Percentiles rank a stretch among this genome's conserved stretches.
Conservation (phyloP, 2,113 vertebrate species). For the Odontesthes bonariensis region DNA sequence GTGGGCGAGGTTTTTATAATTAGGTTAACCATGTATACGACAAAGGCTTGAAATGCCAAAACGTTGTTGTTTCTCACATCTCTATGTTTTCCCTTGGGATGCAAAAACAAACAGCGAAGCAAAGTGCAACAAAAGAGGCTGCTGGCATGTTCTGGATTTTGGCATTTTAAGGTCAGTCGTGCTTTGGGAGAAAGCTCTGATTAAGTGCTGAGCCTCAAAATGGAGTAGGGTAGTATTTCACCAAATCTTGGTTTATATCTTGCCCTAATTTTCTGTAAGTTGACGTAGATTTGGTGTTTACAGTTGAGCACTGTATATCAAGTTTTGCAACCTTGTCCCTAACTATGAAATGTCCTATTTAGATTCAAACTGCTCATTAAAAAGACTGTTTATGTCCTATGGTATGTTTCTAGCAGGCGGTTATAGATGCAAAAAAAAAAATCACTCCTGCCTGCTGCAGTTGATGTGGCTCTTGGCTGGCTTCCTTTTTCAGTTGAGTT, state of each 20-base stretch:
- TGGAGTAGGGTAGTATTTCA: slow-evolving; percentile 1
- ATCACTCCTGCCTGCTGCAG: slow-evolving; percentile 57
- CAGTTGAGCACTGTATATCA: slow-evolving; percentile 20
- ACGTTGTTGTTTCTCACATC: slow-evolving; percentile 15
- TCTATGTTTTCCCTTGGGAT: slow-evolving; percentile 16
- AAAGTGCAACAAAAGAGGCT: not conserved
- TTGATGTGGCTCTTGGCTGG: slow-evolving; percentile 61
- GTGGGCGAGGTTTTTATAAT: slow-evolving; percentile 16
- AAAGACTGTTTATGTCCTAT: slow-evolving; percentile 57
- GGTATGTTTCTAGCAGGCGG: slow-evolving; percentile 60
- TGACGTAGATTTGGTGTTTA: slow-evolving; percentile 43
- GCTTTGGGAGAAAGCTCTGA: slow-evolving; percentile 8
- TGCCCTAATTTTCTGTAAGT: slow-evolving; percentile 13
- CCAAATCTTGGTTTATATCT: slow-evolving; percentile 6
- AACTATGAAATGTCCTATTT: slow-evolving; percentile 60
- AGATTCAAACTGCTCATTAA: slow-evolving; percentile 61
- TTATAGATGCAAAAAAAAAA: slow-evolving; percentile 52
- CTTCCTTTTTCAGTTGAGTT: slow-evolving; percentile 54
- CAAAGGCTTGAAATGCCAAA: slow-evolving; percentile 11
- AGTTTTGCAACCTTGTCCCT: slow-evolving; percentile 39
- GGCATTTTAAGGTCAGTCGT: slow-evolving; percentile 26
- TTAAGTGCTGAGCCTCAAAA: not conserved
- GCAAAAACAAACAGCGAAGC: not conserved
- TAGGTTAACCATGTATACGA: slow-evolving; percentile 15
- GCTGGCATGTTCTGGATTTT: slow-evolving; percentile 7